Evolutionary conservation across 2,113 vertebrate species (phyloP).

Genomic region (Synchiropus splendidus): DNA sequence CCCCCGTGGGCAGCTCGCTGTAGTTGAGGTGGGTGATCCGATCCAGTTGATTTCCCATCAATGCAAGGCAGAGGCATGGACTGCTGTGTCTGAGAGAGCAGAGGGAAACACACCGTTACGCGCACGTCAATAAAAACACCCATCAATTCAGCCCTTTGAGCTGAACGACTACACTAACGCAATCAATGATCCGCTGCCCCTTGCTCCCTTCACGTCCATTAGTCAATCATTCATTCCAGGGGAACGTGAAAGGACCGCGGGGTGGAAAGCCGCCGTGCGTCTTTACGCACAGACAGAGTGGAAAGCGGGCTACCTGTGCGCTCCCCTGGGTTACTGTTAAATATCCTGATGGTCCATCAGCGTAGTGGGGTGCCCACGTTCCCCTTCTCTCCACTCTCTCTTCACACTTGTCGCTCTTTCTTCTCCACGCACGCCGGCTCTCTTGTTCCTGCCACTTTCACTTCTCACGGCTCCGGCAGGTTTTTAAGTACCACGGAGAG

Average conservation of each 20-base stretch:
- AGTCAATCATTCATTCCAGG: slow-evolving; percentile 29
- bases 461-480: slow-evolving; percentile 9
- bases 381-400: slow-evolving; percentile 11
- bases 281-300: slow-evolving; percentile 31
- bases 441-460: slow-evolving; percentile 27
- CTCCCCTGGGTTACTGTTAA: slow-evolving; percentile 50
- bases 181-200: slow-evolving; percentile 28
- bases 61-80: slow-evolving; percentile 83
- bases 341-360: slow-evolving; percentile 55
- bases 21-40: slow-evolving; percentile 99
- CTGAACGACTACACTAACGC: slow-evolving; percentile 17
- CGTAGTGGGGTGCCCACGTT: slow-evolving; percentile 27
- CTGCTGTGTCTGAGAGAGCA: slow-evolving; percentile 67
- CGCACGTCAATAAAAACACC: slow-evolving; percentile 12
- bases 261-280: slow-evolving; percentile 6
- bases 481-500: slow-evolving; percentile 51
- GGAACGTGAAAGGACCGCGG: slow-evolving; percentile 4
- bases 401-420: slow-evolving; percentile 18
- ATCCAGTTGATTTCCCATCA: slow-evolving; percentile 99
- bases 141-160: slow-evolving; percentile 1
- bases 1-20: slow-evolving; percentile 97
- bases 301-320: slow-evolving; percentile 45
- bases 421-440: slow-evolving; percentile 21
- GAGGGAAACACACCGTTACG: slow-evolving; percentile 1
- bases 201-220: slow-evolving; percentile 17